These are phyloP conservation scores for Poeciliopsis turrubarensis DNA, from an alignment of 2,113 vertebrate species.

Conservation along the genomic window DNA sequence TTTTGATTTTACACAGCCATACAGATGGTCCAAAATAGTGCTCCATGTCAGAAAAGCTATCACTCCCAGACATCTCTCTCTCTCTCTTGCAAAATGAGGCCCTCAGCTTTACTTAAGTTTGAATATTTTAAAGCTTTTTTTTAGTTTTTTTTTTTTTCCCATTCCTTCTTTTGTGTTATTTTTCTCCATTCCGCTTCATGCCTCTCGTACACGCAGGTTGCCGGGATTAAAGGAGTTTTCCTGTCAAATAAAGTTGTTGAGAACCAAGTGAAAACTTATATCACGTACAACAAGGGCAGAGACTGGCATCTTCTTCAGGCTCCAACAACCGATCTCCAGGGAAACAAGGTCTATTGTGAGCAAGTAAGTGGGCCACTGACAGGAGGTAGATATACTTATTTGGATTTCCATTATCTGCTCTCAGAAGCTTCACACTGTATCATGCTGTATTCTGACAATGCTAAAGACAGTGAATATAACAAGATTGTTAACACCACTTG, in stretches of 20 bases:
- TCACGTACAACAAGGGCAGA: conserved; percentile 96
- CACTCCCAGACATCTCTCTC: conserved; percentile 56
- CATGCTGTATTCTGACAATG: not conserved
- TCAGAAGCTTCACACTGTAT: conserved; percentile 9
- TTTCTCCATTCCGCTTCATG: conserved; percentile 17
- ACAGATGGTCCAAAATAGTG: conserved; percentile 78
- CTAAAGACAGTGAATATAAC: conserved; percentile 9
- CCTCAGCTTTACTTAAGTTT: conserved; percentile 71
- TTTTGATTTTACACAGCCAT: conserved; percentile 67
- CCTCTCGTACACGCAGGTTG: conserved; percentile 92
- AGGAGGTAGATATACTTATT: conserved; percentile 34
- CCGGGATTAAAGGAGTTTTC: conserved; percentile 98
- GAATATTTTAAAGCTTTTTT: conserved; percentile 66
- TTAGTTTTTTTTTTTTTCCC: conserved; percentile 15
- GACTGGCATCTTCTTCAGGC: conserved; percentile 94
- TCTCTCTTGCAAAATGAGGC: conserved; percentile 49
- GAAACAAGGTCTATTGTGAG: conserved; percentile 87
- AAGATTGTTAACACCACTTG: not conserved
- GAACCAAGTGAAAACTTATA: conserved; percentile 96
- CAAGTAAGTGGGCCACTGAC: conserved; percentile 82
- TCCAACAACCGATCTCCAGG: conserved; percentile 86
- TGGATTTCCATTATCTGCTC: conserved; percentile 46
- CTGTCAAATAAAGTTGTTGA: conserved; percentile 97
- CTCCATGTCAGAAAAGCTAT: conserved; percentile 71
- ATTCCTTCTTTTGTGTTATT: conserved; percentile 33